Evolutionary conservation across 2,888 invertebrate genomes (phyloP), one percentile per base, ranked within the genome.

Genomic region (Buathra laborator): DNA sequence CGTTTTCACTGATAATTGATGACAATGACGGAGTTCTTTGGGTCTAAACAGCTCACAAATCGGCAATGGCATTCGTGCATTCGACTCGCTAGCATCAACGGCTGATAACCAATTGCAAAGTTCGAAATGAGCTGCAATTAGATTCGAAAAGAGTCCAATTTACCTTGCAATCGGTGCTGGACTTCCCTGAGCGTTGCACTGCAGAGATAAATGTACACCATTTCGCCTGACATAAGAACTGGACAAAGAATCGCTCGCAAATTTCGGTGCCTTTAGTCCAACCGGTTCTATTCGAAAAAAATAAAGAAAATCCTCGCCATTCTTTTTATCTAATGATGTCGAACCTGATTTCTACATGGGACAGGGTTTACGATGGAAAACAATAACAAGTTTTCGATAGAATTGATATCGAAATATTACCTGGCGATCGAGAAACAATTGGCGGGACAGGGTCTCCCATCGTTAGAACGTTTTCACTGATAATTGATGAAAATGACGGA

Each of bases 141-240:
- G 3, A n/a, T 12, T 32, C 37, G 3, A 5, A 46, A 16, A 51
- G 32, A 43, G 29, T n/a, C 24, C 37, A 37, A 46, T 86, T 95
- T 96, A 97, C 96, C 96, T 96, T 95, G 96, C 96, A 91, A 95
- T 94, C 82, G 96, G 96, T 92, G 96, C 94, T 89, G 97, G 97
- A 94, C 95, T 96, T 89, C 95, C 96, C 94, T 97, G 97, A 79
- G 96, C 96, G 92, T 96, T 96, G 93, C 97, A 97, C 90, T 96
- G 95, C 93, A 96, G 94, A 88, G 95, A 95, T 91, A 96, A 95
- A 92, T 94, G 81, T 75, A 88, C 85, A 6, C 85, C 87, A 56
- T 83, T 85, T 32, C 86, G 87, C 48, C 88, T 88, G 32, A 87
- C 77, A 74, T 90, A 87, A 78, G 88, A 89, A 82, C 90, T 90